Percentiles rank a stretch among this genome's conserved stretches.
Conservation (phyloP, 2,797 vertebrate species). For the Onychomys arenicola region DNA sequence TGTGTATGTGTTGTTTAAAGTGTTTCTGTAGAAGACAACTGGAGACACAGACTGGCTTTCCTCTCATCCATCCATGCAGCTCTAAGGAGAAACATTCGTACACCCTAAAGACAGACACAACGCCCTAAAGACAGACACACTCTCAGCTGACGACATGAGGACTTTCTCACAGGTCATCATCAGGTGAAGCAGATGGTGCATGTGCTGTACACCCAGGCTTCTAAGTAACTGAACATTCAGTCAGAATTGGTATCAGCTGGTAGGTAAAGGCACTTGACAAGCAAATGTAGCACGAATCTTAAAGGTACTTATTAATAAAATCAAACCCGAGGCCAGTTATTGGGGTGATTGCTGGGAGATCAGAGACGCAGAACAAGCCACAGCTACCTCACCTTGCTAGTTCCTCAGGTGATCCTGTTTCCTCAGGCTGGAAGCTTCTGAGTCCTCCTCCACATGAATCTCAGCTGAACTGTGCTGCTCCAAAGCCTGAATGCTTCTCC, state of each 20-base stretch:
- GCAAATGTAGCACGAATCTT: no score
- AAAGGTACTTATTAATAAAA: no score
- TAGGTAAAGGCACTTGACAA: neutral
- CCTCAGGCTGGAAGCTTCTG: no score
- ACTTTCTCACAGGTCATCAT: neutral
- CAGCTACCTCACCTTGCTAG: no score
- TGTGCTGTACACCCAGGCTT: neutral
- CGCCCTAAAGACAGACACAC: neutral
- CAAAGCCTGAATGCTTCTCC: no score
- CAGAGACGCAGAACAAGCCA: no score
- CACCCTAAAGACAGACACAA: neutral
- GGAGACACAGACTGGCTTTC: neutral
- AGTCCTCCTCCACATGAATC: no score
- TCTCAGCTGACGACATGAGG: neutral
- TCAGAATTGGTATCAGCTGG: neutral
- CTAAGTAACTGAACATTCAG: neutral
- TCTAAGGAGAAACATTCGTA: fast-evolving
- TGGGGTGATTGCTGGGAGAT: no score
- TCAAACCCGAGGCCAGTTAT: no score
- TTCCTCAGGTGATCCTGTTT: no score
- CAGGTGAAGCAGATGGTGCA: neutral
- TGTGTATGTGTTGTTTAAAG: fast-evolving
- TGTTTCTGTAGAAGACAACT: neutral
- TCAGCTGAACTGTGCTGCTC: no score
- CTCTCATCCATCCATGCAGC: neutral